Evolutionary conservation across 2,888 invertebrate species (phyloP).

Genomic region (Luffia ferchaultella): DNA sequence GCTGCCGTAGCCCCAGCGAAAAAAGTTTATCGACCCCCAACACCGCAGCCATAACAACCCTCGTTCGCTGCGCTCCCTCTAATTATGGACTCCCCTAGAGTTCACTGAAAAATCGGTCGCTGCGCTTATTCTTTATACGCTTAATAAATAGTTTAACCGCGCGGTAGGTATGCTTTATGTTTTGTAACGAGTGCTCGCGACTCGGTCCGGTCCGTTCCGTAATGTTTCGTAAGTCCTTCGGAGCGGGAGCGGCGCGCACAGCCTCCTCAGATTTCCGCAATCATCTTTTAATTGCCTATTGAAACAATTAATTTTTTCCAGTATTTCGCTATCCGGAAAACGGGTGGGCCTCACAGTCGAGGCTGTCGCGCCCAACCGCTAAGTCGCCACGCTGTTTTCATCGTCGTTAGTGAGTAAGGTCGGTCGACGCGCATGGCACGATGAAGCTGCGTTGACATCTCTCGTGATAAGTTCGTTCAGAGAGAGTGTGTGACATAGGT

Average conservation of each 20-base stretch:
- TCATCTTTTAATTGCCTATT: conserved; percentile 26
- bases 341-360: too few species aligned
- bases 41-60: conserved; percentile 50
- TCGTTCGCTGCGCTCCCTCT: conserved; percentile 58
- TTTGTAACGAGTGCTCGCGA: too few species aligned
- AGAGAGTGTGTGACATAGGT: conserved; percentile 17
- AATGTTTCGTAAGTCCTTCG: too few species aligned
- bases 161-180: not conserved
- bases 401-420: conserved; percentile 43
- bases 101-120: conserved; percentile 44
- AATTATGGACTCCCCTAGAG: conserved; percentile 62
- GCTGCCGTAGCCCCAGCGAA: conserved; percentile 16
- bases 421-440: conserved; percentile 24
- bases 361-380: conserved; percentile 28
- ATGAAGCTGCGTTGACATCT: conserved; percentile 54
- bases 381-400: conserved; percentile 40
- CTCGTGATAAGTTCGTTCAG: conserved; percentile 27
- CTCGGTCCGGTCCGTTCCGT: too few species aligned
- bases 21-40: conserved; percentile 57
- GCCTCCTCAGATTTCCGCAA: conserved; percentile 28
- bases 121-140: conserved; percentile 26
- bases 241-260: too few species aligned
- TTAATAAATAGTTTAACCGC: not conserved
- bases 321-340: conserved; percentile 35
- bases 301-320: conserved; percentile 23